A percentile compares a stretch with the other conserved stretches of the same genome.
Conservation (phyloP, 2,888 invertebrate species). For the Mamestra brassicae region DNA sequence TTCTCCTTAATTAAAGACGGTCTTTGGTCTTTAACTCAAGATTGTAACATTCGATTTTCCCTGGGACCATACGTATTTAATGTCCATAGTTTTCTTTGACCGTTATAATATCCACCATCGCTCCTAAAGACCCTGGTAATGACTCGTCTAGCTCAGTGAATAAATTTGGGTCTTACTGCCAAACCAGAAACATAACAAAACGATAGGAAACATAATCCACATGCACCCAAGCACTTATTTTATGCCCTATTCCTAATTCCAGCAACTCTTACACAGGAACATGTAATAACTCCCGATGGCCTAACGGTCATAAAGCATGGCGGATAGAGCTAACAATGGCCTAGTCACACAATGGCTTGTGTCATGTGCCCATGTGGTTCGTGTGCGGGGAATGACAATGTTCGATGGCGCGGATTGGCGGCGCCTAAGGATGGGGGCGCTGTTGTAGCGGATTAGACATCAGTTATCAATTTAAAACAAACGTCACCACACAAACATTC, state of each 20-base stretch:
- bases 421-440: slow-evolving; percentile 65
- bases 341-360: slow-evolving; percentile 67
- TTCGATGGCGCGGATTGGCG: slow-evolving; percentile 68
- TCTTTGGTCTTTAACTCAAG: no score
- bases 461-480: neutral
- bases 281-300: slow-evolving; percentile 50
- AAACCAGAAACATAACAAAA: neutral
- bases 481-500: no score
- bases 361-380: slow-evolving; percentile 60
- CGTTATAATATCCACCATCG: no score
- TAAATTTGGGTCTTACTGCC: neutral
- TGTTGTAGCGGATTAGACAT: slow-evolving; percentile 37
- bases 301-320: slow-evolving; percentile 61
- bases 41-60: no score
- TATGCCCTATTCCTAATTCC: slow-evolving; percentile 48
- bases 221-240: slow-evolving; percentile 7
- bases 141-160: no score
- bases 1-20: no score
- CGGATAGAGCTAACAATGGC: slow-evolving; percentile 63
- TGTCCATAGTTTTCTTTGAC: no score
- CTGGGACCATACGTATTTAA: no score
- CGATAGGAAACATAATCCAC: neutral
- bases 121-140: neutral
- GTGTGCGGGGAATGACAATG: slow-evolving; percentile 73
- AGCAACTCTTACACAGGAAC: slow-evolving; percentile 41